A percentile compares a stretch with the other conserved stretches of the same genome.
These are phyloP conservation scores for Hypanus sabinus DNA, from an alignment of 2,113 vertebrate species.

Conservation along the genomic window DNA sequence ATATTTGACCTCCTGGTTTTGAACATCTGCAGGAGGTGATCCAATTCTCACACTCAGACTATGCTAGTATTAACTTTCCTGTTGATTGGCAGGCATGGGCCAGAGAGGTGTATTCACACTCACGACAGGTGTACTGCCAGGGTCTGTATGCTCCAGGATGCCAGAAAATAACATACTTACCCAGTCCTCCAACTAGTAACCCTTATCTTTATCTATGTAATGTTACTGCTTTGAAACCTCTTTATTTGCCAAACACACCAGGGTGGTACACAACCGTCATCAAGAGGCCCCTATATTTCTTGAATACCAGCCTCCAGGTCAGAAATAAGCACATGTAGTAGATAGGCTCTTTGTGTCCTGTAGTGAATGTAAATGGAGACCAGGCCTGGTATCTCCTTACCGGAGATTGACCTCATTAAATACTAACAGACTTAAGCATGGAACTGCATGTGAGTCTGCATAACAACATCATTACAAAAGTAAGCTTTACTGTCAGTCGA, in stretches of 20 bases:
- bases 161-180: no score
- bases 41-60: not conserved
- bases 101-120: no score
- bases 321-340: slow-evolving; percentile 8
- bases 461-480: slow-evolving; percentile 33
- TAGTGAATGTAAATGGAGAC: slow-evolving; percentile 29
- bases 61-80: not conserved
- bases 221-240: not conserved
- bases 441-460: not conserved
- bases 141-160: no score
- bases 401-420: slow-evolving; percentile 36
- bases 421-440: slow-evolving; percentile 22
- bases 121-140: no score
- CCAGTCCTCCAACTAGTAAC: not conserved
- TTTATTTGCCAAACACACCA: not conserved
- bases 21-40: not conserved
- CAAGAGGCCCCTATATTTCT: not conserved
- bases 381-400: slow-evolving; percentile 29
- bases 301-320: not conserved
- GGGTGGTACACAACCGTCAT: not conserved
- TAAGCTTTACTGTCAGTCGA: slow-evolving; percentile 29
- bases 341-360: slow-evolving; percentile 22
- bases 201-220: not conserved
- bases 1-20: not conserved
- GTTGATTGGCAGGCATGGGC: not conserved